Percentiles rank a stretch among this genome's conserved stretches.
Conservation (phyloP, 2,888 invertebrate genomes). For the Lottia scabra region DNA sequence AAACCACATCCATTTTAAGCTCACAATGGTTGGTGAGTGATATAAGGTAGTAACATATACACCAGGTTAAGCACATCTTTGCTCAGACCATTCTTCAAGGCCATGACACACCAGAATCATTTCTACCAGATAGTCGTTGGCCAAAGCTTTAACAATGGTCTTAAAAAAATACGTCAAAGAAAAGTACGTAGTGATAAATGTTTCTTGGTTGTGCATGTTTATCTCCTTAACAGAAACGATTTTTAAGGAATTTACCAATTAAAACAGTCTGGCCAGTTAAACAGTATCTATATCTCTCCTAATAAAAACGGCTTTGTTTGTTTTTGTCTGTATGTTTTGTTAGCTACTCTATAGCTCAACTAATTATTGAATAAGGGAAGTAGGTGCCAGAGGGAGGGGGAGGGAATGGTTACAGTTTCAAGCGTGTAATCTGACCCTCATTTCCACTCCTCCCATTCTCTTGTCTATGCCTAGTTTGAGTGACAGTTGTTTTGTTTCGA, state of each 20-base stretch:
- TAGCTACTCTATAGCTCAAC: not conserved
- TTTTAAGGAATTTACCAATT: not conserved
- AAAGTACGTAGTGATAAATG: no score
- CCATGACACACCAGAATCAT: no score
- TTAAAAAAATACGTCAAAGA: no score
- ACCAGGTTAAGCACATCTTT: no score
- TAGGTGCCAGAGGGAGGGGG: not conserved
- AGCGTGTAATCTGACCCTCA: not conserved
- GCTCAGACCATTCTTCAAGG: no score
- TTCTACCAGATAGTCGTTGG: no score
- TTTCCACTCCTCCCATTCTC: not conserved
- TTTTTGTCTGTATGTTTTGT: not conserved
- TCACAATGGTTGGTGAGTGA: no score
- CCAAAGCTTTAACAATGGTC: no score
- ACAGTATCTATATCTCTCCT: not conserved
- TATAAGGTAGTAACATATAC: no score
- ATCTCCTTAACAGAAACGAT: no score
- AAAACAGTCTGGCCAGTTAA: not conserved
- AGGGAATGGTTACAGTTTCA: not conserved
- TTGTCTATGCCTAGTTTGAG: slow-evolving; percentile 1
- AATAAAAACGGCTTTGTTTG: not conserved
- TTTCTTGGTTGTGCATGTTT: no score
- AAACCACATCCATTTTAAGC: no score
- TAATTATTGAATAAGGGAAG: slow-evolving; percentile 1
- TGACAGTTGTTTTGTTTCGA: slow-evolving; percentile 3